Conservation (phyloP, 1,140 invertebrate genomes). For the Melanaphis sacchari region DNA sequence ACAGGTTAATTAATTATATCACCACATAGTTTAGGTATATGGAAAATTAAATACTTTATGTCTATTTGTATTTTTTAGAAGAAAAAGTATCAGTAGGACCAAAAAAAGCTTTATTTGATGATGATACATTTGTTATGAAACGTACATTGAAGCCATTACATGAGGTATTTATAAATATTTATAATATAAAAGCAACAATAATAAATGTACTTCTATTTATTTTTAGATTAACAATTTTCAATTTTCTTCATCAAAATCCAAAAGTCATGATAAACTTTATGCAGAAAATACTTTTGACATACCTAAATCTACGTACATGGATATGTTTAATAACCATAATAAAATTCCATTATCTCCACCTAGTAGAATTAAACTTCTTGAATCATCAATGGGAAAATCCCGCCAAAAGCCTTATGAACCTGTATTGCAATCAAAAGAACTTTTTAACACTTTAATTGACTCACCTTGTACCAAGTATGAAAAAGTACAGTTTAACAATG, state of each 20-base stretch:
- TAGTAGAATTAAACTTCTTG: conserved; percentile 1
- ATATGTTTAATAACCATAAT: conserved; percentile 14
- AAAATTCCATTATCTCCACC: conserved; percentile 46
- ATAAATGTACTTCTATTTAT: background rate
- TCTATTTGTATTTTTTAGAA: conserved; percentile 33
- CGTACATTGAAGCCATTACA: conserved; percentile 45
- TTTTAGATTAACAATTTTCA: conserved; percentile 50
- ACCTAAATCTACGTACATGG: conserved; percentile 11
- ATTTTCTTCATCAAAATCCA: conserved; percentile 23
- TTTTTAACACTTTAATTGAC: conserved; percentile 38
- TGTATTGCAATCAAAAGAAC: conserved; percentile 43
- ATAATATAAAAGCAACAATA: background rate
- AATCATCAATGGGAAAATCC: conserved; percentile 14
- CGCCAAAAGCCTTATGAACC: background rate
- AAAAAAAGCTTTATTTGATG: conserved; percentile 50
- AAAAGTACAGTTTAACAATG: conserved; percentile 43
- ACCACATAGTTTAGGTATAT: background rate
- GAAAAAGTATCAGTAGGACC: background rate
- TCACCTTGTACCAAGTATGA: conserved; percentile 52
- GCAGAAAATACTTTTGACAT: background rate
- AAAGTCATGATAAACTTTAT: conserved; percentile 49
- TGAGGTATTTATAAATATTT: conserved; percentile 12
- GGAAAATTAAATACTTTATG: background rate
- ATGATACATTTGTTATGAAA: conserved; percentile 44
- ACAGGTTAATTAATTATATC: background rate